Base-by-base conservation (phyloP, 2,888 invertebrate species). In the Dryococelus australis region DNA sequence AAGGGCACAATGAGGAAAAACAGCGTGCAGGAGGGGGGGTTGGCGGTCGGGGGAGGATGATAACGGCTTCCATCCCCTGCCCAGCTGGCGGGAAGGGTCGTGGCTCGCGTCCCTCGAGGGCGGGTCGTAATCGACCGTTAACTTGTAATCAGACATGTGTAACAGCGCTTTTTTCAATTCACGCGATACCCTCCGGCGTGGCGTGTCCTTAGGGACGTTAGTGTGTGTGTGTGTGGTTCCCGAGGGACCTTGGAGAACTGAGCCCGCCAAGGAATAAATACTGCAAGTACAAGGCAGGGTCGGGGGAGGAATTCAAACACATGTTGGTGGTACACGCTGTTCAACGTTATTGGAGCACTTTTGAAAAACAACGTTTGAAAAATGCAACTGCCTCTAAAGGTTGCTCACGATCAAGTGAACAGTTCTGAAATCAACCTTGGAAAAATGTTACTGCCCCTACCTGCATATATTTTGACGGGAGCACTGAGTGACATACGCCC, bases 141-240 rank as follows among this genome's bases (percentile, higher is more conserved):
- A 89, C 86, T 89, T 87, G 88, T 89, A 89, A 89, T 89, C 89
- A 89, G 87, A 86, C 78, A 86, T 87, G 87, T 87, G 87, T 89
- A 89, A 89, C 86, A 87, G 88, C 87, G 86, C 24, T 65, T 65
- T 87, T 88, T 79, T 47, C 87, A 83, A 87, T 53, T 84, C 83
- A 24, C 43, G 24, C 16, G 28, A 28, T 83, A 83, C 83, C 24
- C 35, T 28, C 28, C 35, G 35, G 35, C 4, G 35, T 4, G 83
- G 65, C 65, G 20, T 85, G 65, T n/a, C 85, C 27, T 13, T 27
- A n/a, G 78, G 65, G 43, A 28, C 26, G 28, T 35, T n/a, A n/a
- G n/a, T n/a, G n/a, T n/a, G n/a, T n/a, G 84, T 28, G 28, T 84
- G 35, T 84, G 43, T 24, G 27, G 85, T 47, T 28, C 83, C 83